Evolutionary conservation across 1,140 invertebrate species (phyloP).

Genomic region (Hirudo medicinalis): DNA sequence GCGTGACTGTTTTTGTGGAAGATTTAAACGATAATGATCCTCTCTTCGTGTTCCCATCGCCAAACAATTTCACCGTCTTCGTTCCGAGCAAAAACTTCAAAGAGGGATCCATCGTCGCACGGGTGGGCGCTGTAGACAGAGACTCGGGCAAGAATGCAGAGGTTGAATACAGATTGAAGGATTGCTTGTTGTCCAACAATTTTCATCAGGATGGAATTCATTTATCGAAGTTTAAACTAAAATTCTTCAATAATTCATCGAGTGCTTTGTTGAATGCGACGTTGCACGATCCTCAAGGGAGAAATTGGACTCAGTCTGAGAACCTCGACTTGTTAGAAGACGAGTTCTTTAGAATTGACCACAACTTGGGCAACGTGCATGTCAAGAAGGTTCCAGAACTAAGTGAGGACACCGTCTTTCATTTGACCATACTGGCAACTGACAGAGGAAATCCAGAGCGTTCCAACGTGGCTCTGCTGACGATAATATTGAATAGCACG

Average conservation of each 20-base stretch:
- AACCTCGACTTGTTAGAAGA: neutral
- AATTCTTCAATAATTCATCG: too few species aligned
- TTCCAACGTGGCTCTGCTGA: constrained; percentile 53
- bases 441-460: constrained; percentile 69
- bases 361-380: constrained; percentile 5
- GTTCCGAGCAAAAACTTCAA: constrained; percentile 51
- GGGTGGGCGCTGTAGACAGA: neutral
- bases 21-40: constrained; percentile 84
- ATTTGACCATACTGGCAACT: constrained; percentile 52
- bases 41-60: constrained; percentile 48
- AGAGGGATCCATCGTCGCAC: neutral
- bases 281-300: neutral
- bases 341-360: constrained; percentile 10
- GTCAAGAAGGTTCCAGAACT: neutral
- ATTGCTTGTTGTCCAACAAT: neutral
- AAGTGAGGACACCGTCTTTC: constrained; percentile 45
- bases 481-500: constrained; percentile 14
- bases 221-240: too few species aligned
- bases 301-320: constrained; percentile 5
- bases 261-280: too few species aligned
- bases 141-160: neutral
- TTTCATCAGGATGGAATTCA: too few species aligned
- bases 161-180: neutral
- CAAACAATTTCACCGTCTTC: neutral
- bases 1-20: constrained; percentile 52